Base-by-base conservation (phyloP, 2,888 invertebrate species). In the Piscicola geometra region DNA sequence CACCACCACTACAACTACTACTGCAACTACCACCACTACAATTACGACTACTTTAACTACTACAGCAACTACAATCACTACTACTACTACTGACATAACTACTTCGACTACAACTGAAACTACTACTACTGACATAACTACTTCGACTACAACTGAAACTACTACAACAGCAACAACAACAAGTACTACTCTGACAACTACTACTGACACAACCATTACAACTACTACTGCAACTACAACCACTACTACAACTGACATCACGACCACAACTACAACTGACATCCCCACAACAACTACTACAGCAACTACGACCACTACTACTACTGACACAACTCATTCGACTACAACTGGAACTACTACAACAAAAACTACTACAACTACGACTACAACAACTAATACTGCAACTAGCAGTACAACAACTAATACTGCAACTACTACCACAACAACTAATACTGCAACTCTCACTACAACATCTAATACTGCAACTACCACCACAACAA, bases 61-160 rank as follows among this genome's bases (percentile, higher is more conserved):
- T 21, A 5, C 71, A 71, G 12, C 71, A n/a, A 47, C 71, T 12
- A 47, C 71, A 12, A 41, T 9, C 25, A 3, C 41, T 9, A 5
- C 25, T 25, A n/a, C 15, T 12, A 71, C 71, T 21, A 35, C 36
- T 41, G 3, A 36, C 30, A 12, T 15, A 36, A 15, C 71, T 33
- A 36, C 71, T 5, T 3, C 47, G 15, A n/a, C 71, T 9, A 33
- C 68, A 68, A 68, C 68, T 21, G 32, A 28, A 21, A 9, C 28
- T 30, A 32, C 68, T 32, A 30, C 68, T 5, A 33, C 28, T 5
- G 21, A 2, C 3, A 28, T 32, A 28, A 30, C 12, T 28, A 28
- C 68, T 25, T 12, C 71, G n/a, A n/a, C 71, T 3, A 71, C 71
- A 18, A 25, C 36, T n/a, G n/a, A 28, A 41, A 15, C 71, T 25